Evolutionary conservation across 2,888 invertebrate species (phyloP).

Genomic region (Reticulitermes lucifugus): DNA sequence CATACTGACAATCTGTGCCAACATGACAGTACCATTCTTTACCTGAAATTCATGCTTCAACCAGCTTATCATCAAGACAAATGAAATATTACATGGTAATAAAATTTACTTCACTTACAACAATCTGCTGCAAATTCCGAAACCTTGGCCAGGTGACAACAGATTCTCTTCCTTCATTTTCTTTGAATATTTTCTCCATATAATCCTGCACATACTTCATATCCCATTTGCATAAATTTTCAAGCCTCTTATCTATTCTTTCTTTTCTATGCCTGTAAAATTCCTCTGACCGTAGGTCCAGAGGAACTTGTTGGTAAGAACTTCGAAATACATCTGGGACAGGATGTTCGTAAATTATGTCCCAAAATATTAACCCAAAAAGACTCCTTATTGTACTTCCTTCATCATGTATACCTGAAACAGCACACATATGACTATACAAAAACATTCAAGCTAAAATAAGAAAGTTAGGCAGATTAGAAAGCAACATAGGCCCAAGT

Average conservation of each 20-base stretch:
- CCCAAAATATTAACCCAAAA: constrained; percentile 81
- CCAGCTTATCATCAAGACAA: too few species aligned
- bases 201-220: constrained; percentile 63
- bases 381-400: constrained; percentile 73
- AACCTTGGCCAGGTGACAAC: constrained; percentile 66
- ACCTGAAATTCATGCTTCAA: too few species aligned
- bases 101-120: constrained; percentile 47
- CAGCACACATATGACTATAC: background rate
- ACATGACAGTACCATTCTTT: too few species aligned
- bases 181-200: constrained; percentile 64
- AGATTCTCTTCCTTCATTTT: constrained; percentile 60
- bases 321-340: constrained; percentile 75
- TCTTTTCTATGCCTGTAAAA: constrained; percentile 76
- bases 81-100: too few species aligned
- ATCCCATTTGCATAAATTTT: constrained; percentile 59
- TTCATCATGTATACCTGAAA: constrained; percentile 78
- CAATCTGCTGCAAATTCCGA: constrained; percentile 55
- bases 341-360: constrained; percentile 73
- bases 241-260: constrained; percentile 68
- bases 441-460: too few species aligned
- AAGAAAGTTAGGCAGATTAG: too few species aligned
- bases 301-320: constrained; percentile 75
- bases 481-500: too few species aligned
- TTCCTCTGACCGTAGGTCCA: constrained; percentile 75
- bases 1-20: too few species aligned